These are phyloP conservation scores for Vidua macroura DNA, from an alignment of 2,113 vertebrate genomes.

Conservation along the genomic window DNA sequence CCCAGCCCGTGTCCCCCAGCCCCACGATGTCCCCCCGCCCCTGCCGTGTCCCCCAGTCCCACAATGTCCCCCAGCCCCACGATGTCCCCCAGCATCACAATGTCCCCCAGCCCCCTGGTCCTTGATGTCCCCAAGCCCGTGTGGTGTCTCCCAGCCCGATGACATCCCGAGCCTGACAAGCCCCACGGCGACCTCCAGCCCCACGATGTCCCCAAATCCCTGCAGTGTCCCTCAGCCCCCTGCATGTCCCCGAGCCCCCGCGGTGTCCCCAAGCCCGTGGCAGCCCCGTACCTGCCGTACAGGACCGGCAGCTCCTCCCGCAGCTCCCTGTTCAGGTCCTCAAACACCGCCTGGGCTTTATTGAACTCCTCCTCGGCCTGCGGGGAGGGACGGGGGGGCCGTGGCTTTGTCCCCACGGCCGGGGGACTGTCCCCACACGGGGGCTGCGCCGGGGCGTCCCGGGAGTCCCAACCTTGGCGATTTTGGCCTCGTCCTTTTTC, in stretches of 20 bases:
- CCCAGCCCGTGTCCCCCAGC: not conserved
- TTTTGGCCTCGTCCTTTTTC: slow-evolving; percentile 91
- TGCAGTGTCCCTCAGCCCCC: not conserved
- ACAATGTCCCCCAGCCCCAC: not conserved
- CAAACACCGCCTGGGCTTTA: slow-evolving; percentile 81
- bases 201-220: rapidly evolving
- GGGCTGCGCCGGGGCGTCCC: rapidly evolving
- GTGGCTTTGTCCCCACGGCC: not conserved
- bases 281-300: slow-evolving; percentile 78
- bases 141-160: not conserved
- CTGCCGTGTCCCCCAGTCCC: no score
- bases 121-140: not conserved
- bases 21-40: rapidly evolving
- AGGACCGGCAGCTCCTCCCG: slow-evolving; percentile 86
- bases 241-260: not conserved
- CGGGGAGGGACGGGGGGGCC: not conserved
- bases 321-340: slow-evolving; percentile 86
- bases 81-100: rapidly evolving
- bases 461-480: slow-evolving; percentile 77
- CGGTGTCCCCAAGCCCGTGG: rapidly evolving
- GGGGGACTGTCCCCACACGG: not conserved
- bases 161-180: no score
- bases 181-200: not conserved
- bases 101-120: not conserved
- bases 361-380: slow-evolving; percentile 90